Evolutionary conservation across 2,888 invertebrate species (phyloP).

Genomic region (Siphlonurus alternatus): DNA sequence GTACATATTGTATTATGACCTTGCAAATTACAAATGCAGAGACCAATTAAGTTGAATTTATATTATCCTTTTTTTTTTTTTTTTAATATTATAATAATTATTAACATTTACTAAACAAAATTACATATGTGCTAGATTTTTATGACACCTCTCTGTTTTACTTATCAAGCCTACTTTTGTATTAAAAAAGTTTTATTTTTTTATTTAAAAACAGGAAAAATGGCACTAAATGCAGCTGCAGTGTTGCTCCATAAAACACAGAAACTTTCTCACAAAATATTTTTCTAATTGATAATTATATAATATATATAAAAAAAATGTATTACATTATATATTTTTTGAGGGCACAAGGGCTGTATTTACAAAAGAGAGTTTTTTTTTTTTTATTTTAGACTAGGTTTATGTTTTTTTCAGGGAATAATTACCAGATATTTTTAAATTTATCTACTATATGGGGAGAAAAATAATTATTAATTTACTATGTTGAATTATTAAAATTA

Average conservation of each 20-base stretch:
- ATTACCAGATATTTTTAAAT: no score
- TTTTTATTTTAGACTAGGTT: background rate
- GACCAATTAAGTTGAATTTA: background rate
- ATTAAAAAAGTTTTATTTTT: background rate
- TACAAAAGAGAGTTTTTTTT: background rate
- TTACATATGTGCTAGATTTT: background rate
- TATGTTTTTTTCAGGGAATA: no score
- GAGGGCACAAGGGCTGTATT: background rate
- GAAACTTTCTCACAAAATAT: background rate
- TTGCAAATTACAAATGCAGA: background rate
- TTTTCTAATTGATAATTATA: no score
- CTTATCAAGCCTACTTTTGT: background rate
- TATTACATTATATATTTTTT: background rate
- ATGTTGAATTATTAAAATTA: no score
- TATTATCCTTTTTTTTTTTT: background rate
- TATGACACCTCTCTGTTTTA: background rate
- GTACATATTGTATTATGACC: conserved; percentile 6
- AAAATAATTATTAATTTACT: no score
- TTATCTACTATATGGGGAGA: no score
- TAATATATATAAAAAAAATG: no score
- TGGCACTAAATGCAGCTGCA: background rate
- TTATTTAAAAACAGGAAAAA: background rate
- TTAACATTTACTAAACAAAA: background rate
- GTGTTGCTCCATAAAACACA: background rate
- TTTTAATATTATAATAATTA: background rate